Evolutionary conservation across 1,140 invertebrate genomes (phyloP).

Genomic region (Caenorhabditis brenneri): DNA sequence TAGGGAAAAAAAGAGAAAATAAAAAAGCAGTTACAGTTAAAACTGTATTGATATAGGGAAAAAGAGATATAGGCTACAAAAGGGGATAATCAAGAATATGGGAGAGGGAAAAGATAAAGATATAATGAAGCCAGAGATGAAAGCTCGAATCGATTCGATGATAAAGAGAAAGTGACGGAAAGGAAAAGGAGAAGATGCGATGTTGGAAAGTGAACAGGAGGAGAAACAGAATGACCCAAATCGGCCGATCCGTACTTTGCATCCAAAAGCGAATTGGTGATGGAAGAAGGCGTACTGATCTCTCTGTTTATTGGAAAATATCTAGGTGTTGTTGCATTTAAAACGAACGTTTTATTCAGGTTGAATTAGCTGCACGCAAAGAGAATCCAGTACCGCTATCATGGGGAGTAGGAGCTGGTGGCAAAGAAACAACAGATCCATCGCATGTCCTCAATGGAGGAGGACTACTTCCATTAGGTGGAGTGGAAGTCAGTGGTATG

Average conservation of each 20-base stretch:
- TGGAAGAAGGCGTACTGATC: not conserved
- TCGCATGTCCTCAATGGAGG: constrained; percentile 76
- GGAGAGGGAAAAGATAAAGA: not conserved
- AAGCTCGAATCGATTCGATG: not conserved
- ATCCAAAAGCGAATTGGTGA: constrained; percentile 3
- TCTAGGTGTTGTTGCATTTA: not conserved
- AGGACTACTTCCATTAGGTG: constrained; percentile 82
- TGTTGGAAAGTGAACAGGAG: not conserved
- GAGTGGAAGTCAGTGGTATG: constrained; percentile 75
- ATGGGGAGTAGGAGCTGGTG: constrained; percentile 82
- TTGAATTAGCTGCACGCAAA: constrained; percentile 83
- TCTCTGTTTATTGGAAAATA: not conserved
- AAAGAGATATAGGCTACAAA: constrained; percentile 31
- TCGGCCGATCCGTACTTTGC: constrained; percentile 35
- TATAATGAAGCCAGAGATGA: constrained; percentile 13
- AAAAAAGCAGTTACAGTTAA: not conserved
- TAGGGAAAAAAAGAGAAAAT: not conserved
- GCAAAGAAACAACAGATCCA: constrained; percentile 77
- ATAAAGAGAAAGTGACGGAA: constrained; percentile 20
- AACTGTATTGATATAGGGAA: not conserved
- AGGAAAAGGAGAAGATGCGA: not conserved
- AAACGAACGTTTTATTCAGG: constrained; percentile 72
- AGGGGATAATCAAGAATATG: not conserved
- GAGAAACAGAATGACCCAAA: constrained; percentile 36
- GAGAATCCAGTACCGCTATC: constrained; percentile 78